phyloP scores from a whole-genome alignment of 1,140 invertebrate genomes.

The Oreohelix idahoensis region DNA sequence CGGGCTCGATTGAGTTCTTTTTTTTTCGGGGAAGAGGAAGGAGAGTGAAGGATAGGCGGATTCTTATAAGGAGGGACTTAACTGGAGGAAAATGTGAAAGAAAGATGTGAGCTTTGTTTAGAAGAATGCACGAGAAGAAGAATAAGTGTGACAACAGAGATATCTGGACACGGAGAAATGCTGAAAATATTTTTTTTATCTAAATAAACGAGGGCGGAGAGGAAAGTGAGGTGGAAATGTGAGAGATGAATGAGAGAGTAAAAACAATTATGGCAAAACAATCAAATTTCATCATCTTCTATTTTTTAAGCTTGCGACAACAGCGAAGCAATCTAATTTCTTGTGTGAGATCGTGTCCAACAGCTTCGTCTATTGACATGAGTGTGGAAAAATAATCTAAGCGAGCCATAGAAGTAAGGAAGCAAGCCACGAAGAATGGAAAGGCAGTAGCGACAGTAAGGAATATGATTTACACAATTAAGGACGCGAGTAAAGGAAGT shows the following conservation, averaged over 20 bases:
- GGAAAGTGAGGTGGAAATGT: background rate
- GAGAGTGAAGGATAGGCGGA: background rate
- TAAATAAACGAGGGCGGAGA: background rate
- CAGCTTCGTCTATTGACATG: background rate
- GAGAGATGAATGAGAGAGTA: background rate
- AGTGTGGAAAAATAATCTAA: too few species aligned
- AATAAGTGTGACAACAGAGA: background rate
- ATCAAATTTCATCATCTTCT: slow-evolving; percentile 17
- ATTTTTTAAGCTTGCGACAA: slow-evolving; percentile 3
- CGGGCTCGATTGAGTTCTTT: background rate
- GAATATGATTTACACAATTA: too few species aligned
- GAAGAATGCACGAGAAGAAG: background rate
- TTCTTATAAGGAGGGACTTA: background rate
- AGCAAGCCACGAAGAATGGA: too few species aligned
- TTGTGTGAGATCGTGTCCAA: slow-evolving; percentile 4
- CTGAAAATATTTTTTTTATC: background rate
- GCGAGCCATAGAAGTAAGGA: too few species aligned
- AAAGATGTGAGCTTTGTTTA: background rate
- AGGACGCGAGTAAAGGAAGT: too few species aligned
- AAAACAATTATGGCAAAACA: background rate
- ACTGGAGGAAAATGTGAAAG: background rate
- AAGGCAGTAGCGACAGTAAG: too few species aligned
- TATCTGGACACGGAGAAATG: too few species aligned
- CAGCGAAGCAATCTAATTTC: slow-evolving; percentile 11
- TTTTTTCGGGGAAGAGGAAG: background rate